A percentile compares a stretch with the other conserved stretches of the same genome.
These are phyloP conservation scores for Lithobates pipiens DNA, from an alignment of 2,797 vertebrate genomes.

Conservation along the genomic window DNA sequence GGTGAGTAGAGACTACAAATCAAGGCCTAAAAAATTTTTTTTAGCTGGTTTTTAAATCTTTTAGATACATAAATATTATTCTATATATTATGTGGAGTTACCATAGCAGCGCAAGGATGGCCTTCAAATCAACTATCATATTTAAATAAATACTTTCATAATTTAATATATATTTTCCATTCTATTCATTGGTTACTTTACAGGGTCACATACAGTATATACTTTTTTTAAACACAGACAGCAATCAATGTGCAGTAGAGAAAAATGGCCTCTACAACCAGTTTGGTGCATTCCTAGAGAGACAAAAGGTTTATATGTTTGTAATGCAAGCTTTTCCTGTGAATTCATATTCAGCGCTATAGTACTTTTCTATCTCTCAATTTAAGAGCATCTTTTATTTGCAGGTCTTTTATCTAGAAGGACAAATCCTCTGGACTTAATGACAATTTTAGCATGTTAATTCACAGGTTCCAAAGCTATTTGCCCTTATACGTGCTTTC, in stretches of 20 bases:
- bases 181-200: background rate
- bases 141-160: no score
- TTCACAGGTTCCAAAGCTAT: conserved; percentile 46
- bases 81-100: no score
- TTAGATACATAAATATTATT: no score
- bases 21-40: no score
- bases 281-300: background rate
- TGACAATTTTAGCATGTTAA: conserved; percentile 53
- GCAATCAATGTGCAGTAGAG: background rate
- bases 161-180: background rate
- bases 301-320: background rate
- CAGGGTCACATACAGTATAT: background rate
- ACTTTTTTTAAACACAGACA: background rate
- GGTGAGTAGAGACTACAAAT: no score
- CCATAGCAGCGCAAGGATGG: no score
- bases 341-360: background rate
- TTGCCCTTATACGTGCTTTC: conserved; percentile 38
- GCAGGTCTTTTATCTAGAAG: conserved; percentile 49
- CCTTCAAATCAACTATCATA: no score
- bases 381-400: conserved; percentile 29
- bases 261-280: background rate
- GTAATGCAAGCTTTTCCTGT: conserved; percentile 25
- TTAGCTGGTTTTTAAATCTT: no score
- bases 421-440: conserved; percentile 46
- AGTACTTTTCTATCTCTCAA: background rate